Conservation (phyloP, 1,140 invertebrate genomes). For the Drosophila athabasca region DNA sequence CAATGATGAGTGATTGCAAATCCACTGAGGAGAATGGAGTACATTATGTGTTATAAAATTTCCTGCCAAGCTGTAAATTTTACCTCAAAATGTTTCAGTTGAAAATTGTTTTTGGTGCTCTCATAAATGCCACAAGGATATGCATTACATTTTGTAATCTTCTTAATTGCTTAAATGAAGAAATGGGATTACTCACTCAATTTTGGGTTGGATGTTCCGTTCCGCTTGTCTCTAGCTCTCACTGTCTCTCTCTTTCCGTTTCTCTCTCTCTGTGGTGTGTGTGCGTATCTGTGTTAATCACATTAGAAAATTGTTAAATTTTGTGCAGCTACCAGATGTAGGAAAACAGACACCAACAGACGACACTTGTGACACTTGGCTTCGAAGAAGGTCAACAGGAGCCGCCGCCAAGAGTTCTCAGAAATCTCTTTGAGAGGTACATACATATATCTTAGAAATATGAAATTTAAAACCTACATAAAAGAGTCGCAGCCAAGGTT, state of each 20-base stretch:
- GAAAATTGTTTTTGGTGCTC: not conserved
- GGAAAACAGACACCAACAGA: not conserved
- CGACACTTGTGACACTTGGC: slow-evolving; percentile 8
- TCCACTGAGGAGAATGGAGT: not conserved
- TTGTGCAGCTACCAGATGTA: slow-evolving; percentile 21
- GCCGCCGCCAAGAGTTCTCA: no score
- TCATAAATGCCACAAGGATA: not conserved
- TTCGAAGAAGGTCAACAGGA: not conserved
- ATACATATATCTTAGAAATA: no score
- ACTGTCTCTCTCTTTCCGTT: not conserved
- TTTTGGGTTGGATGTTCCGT: slow-evolving; percentile 37
- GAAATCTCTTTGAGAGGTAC: no score
- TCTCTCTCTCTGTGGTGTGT: not conserved
- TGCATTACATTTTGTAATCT: slow-evolving; percentile 45
- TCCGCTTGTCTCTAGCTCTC: not conserved
- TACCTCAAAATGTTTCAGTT: not conserved
- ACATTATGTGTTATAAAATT: no score
- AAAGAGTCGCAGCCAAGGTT: no score
- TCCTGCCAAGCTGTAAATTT: no score
- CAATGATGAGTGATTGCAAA: slow-evolving; percentile 21
- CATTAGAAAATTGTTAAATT: slow-evolving; percentile 26
- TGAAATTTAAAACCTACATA: no score
- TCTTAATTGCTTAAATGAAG: slow-evolving; percentile 70
- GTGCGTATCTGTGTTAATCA: slow-evolving; percentile 11
- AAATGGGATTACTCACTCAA: slow-evolving; percentile 62